phyloP scores from a whole-genome alignment of 1,140 invertebrate species.

The Drosophila nigrodunni region DNA sequence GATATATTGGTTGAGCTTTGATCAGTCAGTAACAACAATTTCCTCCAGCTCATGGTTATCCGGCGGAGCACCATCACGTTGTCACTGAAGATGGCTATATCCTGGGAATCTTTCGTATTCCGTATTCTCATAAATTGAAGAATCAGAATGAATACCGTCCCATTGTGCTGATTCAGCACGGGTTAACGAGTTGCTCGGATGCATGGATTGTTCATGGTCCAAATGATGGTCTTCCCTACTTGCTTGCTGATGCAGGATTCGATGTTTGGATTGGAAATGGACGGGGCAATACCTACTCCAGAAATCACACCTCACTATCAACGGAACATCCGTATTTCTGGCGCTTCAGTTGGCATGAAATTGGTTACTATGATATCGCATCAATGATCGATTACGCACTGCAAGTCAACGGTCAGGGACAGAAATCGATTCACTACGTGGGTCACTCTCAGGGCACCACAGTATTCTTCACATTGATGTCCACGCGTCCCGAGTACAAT shows the following conservation, averaged over 20 bases:
- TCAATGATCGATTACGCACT: slow-evolving; percentile 89
- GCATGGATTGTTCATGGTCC: slow-evolving; percentile 90
- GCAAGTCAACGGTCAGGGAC: slow-evolving; percentile 85
- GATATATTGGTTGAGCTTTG: no score
- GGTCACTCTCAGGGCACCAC: slow-evolving; percentile 88
- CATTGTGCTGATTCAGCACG: slow-evolving; percentile 89
- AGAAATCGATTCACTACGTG: slow-evolving; percentile 87
- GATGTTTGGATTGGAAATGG: slow-evolving; percentile 88
- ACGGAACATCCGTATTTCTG: slow-evolving; percentile 86
- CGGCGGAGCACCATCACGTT: slow-evolving; percentile 85
- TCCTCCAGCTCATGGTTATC: slow-evolving; percentile 83
- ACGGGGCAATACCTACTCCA: slow-evolving; percentile 85
- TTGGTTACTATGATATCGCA: slow-evolving; percentile 89
- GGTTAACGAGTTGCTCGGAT: slow-evolving; percentile 89
- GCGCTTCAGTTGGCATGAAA: slow-evolving; percentile 88
- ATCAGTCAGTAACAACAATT: not conserved
- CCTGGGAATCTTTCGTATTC: slow-evolving; percentile 85
- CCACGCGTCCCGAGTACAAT: slow-evolving; percentile 87
- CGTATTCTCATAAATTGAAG: slow-evolving; percentile 69
- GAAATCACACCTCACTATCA: slow-evolving; percentile 84
- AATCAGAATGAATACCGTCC: slow-evolving; percentile 69
- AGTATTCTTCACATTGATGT: slow-evolving; percentile 85
- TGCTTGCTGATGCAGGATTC: slow-evolving; percentile 89
- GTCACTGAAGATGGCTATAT: slow-evolving; percentile 86
- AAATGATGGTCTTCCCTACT: slow-evolving; percentile 85